Base-by-base conservation (phyloP, 2,888 invertebrate genomes). In the Oligia fasciuncula region DNA sequence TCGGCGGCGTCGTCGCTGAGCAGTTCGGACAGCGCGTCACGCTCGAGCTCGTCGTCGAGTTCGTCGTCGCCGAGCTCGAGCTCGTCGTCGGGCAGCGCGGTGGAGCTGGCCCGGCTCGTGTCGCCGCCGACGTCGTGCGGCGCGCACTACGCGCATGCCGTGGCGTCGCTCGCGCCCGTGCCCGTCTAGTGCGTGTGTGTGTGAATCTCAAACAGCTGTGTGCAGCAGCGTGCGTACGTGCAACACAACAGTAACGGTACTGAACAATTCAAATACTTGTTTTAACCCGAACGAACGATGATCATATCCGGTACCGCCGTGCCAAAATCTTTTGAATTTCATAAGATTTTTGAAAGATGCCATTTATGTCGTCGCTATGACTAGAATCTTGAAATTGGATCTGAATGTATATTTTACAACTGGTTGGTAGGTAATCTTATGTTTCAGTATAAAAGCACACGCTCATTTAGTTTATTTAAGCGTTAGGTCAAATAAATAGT, bases 41-140 rank as follows among this genome's bases (percentile, higher is more conserved):
- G 17, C 35, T 54, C 72, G 43, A 54, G 51, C 29, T 49, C 73
- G 40, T 43, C 77, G n/a, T 4, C 19, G 14, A 19, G 54, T 17
- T 49, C 77, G 19, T 40, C 79, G 19, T 2, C n/a, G 57, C 6
- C 66, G 79, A 23, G 51, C 0, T 29, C 57, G 49, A 68, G 60
- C 29, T 29, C 82, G 14, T 1, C 29, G 4, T 0, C 40, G 9
- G 35, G 0, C 14, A 57, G 51, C 29, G 23, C 51, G 43, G 0
- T 6, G 76, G 83, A 82, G 60, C 43, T 76, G 65, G 29, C 0
- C 9, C 57, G 35, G 23, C 81, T 84, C 29, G 14, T 71, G 73
- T 3, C 69, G 40, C 63, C 72, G 73, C 62, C 40, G 35, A 19
- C 66, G 40, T 23, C 71, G 69, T 81, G 78, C 57, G 54, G 66